Base-by-base conservation (phyloP, 2,113 vertebrate species). In the Microtus ochrogaster region DNA sequence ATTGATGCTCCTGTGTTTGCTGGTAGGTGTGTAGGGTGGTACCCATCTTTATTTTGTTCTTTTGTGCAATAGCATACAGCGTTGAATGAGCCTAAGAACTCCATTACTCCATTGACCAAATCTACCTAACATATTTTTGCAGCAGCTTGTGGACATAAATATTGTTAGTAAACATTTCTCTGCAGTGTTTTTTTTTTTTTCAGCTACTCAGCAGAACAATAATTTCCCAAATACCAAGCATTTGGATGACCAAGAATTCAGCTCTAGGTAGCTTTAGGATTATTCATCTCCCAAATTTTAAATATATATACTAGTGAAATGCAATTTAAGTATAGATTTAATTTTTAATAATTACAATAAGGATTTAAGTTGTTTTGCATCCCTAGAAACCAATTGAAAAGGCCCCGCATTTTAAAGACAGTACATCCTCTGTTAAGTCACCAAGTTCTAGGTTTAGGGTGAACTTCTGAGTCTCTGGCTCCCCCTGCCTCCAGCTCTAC, bases 291-390 rank as follows among this genome's bases (percentile, higher is more conserved):
- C 8, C 5, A 61, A 72, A 47, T 79, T 85, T 85, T 22, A 66
- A 91, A 76, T 49, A 49, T 70, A 16, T 49, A 24, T 65, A 36
- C 82, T 88, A 84, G 90, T 28, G 73, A 21, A 47, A 68, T 84
- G 41, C 61, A 33, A 66, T 76, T 95, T 83, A 87, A 96, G 65
- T 92, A 47, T 58, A 41, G n/a, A 36, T 63, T 83, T 41, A 41
- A 83, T 7, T 9, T 22, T 81, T 28, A 63, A 28, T 63, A 41
- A 41, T 63, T 63, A 41, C 24, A 63, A 86, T n/a, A 68, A 65
- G 8, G 33, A 4, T 85, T 85, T 87, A 61, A 49, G 1, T 61
- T 86, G n/a, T 66, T 93, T 83, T 90, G 36, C 24, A 44, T 52
- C 16, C 10, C 74, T 73, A 39, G 55, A 90, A 83, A n/a, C 82